These are phyloP conservation scores for Pyrocephalus nanus DNA, from an alignment of 2,797 vertebrate genomes.

Conservation along the genomic window DNA sequence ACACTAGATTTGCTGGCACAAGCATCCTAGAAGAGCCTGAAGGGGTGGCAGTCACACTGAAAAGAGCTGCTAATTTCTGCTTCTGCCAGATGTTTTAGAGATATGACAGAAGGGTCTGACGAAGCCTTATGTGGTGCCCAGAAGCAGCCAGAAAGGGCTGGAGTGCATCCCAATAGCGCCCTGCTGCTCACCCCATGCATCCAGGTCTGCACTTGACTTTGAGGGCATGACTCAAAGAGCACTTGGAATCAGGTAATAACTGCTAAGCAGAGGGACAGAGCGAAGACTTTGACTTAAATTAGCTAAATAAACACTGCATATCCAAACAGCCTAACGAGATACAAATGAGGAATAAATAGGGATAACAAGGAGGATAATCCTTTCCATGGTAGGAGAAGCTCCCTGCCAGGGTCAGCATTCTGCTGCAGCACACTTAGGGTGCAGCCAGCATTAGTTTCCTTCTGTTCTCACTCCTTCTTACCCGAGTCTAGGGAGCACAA, in stretches of 20 bases:
- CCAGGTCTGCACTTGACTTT: neutral
- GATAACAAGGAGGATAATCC: neutral
- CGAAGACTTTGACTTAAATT: neutral
- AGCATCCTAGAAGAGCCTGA: neutral
- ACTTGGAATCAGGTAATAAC: neutral
- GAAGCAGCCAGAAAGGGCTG: neutral
- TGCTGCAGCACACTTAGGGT: neutral
- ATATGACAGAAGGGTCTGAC: neutral
- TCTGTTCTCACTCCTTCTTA: neutral
- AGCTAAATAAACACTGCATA: neutral
- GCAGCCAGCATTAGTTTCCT: neutral
- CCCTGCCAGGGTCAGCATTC: neutral
- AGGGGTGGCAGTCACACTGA: neutral
- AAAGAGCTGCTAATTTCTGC: neutral
- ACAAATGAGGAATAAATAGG: neutral
- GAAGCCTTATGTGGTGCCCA: neutral
- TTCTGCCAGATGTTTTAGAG: neutral
- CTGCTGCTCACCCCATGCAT: neutral
- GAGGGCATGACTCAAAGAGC: fast-evolving
- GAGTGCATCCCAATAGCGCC: fast-evolving
- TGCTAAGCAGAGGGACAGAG: neutral
- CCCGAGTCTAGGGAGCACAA: neutral
- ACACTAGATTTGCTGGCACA: neutral
- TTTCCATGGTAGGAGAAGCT: neutral
- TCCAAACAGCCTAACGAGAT: neutral